Evolutionary conservation across 92 coral and sea anemone species (phyloP).

Genomic region (Siderastrea radians): DNA sequence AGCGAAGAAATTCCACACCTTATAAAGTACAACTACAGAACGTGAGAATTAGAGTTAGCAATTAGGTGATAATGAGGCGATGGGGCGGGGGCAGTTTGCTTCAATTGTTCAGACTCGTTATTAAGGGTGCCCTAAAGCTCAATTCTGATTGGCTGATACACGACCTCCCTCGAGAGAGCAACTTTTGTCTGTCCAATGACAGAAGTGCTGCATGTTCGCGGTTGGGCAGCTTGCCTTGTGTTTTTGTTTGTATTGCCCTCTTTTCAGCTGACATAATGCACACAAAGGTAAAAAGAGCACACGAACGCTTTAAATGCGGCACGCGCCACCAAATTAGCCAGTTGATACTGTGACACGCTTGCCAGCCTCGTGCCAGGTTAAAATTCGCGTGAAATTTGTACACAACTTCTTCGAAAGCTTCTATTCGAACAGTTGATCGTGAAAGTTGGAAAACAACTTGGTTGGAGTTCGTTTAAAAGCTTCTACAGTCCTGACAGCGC

Average conservation of each 20-base stretch:
- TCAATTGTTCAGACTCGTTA: slow-evolving; percentile 80
- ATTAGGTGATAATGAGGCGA: slow-evolving; percentile 90
- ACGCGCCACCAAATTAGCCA: slow-evolving; percentile 99
- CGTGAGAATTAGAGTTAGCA: slow-evolving; percentile 85
- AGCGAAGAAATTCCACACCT: slow-evolving; percentile 33
- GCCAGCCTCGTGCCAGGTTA: slow-evolving; percentile 39
- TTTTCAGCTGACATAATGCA: slow-evolving; percentile 99
- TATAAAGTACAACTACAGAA: slow-evolving; percentile 45
- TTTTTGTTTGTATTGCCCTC: slow-evolving; percentile 99
- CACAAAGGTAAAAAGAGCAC: slow-evolving; percentile 98
- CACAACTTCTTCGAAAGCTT: slow-evolving; percentile 10
- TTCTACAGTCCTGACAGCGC: slow-evolving; percentile 54
- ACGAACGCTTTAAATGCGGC: slow-evolving; percentile 96
- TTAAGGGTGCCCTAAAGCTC: slow-evolving; percentile 74
- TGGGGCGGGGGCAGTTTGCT: slow-evolving; percentile 84
- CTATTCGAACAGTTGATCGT: neutral
- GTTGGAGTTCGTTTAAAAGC: slow-evolving; percentile 11
- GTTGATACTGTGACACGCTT: slow-evolving; percentile 70
- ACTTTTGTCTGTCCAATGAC: slow-evolving; percentile 74
- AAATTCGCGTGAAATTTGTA: slow-evolving; percentile 44
- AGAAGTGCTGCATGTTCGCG: slow-evolving; percentile 69
- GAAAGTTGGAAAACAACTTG: neutral
- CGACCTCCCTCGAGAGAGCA: slow-evolving; percentile 69
- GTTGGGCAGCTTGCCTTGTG: slow-evolving; percentile 91
- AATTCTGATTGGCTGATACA: slow-evolving; percentile 67